Evolutionary conservation across 1,140 invertebrate genomes (phyloP).

Genomic region (Listronotus bonariensis): DNA sequence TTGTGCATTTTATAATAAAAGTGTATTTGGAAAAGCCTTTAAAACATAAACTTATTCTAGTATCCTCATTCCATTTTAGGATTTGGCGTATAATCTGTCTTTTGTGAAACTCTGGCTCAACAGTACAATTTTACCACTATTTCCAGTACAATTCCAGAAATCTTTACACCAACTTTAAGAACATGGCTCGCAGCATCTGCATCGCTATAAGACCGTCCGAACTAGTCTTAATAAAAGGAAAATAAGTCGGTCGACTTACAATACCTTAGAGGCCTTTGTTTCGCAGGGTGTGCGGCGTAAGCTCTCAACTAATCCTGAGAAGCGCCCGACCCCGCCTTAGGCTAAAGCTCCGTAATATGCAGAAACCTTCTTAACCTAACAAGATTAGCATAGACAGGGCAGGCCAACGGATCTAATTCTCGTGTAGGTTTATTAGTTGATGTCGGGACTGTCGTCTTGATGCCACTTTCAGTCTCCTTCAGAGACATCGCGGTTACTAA

Average conservation of each 20-base stretch:
- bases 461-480: slow-evolving; percentile 16
- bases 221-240: slow-evolving; percentile 52
- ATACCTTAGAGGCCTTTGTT: slow-evolving; percentile 48
- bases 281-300: slow-evolving; percentile 45
- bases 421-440: slow-evolving; percentile 48
- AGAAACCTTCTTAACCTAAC: slow-evolving; percentile 71
- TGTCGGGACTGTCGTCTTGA: slow-evolving; percentile 22
- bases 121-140: no score
- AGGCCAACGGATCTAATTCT: slow-evolving; percentile 48
- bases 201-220: slow-evolving; percentile 49
- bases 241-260: slow-evolving; percentile 51
- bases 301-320: slow-evolving; percentile 64
- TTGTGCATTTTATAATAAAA: no score
- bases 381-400: slow-evolving; percentile 67
- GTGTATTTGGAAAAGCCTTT: no score
- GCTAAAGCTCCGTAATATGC: slow-evolving; percentile 66
- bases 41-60: no score
- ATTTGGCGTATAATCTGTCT: no score
- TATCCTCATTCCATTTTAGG: no score
- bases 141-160: not conserved
- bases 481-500: slow-evolving; percentile 2
- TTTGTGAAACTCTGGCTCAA: no score
- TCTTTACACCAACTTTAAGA: slow-evolving; percentile 22
- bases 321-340: slow-evolving; percentile 49
- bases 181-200: slow-evolving; percentile 49